phyloP scores from a whole-genome alignment of 30 jellyfish, hydroid and myxozoan genomes.

The Hydra vulgaris region DNA sequence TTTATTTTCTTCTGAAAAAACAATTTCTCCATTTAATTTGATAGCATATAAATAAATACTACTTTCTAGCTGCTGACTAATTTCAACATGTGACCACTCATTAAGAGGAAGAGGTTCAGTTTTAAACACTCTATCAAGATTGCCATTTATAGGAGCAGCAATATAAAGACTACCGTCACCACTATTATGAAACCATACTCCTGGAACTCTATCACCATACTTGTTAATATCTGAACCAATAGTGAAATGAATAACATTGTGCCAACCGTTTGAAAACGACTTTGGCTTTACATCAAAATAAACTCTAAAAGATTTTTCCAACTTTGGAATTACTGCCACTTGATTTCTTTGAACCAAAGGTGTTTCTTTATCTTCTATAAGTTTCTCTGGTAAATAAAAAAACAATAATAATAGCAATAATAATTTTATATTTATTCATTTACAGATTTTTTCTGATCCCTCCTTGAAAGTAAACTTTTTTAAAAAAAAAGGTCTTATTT shows the following conservation, averaged over 20 bases:
- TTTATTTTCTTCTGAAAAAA: not conserved
- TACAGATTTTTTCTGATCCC: no score
- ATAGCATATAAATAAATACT: not conserved
- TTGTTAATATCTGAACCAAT: not conserved
- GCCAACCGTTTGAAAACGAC: not conserved
- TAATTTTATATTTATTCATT: no score
- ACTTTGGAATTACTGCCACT: no score
- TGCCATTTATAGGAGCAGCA: not conserved
- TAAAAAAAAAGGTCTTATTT: no score
- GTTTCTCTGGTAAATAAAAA: no score
- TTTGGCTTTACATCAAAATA: not conserved
- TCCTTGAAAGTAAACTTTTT: no score
- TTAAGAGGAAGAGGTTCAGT: not conserved
- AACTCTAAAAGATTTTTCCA: no score
- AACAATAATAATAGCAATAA: no score
- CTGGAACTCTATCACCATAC: no score
- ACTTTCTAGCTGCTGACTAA: not conserved
- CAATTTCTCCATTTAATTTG: not conserved
- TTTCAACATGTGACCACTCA: not conserved
- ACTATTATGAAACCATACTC: constrained; percentile 1
- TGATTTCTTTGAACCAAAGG: no score
- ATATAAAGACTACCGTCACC: not conserved
- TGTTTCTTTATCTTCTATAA: no score
- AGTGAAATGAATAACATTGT: not conserved
- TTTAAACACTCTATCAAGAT: not conserved